These are phyloP conservation scores for Conchocele bisecta DNA, from an alignment of 2,888 invertebrate genomes.

Conservation along the genomic window DNA sequence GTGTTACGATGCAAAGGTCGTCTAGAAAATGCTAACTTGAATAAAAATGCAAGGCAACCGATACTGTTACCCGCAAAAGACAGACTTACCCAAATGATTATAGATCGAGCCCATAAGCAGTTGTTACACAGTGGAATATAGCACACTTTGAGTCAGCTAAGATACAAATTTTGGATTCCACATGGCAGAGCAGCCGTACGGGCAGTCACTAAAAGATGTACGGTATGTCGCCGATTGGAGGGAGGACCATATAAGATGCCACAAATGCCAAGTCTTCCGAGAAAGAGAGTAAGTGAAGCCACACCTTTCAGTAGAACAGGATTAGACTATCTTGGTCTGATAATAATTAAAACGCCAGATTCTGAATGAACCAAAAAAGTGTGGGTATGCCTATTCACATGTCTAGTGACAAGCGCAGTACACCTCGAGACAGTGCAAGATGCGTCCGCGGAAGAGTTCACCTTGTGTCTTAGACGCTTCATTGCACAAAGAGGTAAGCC, in stretches of 20 bases:
- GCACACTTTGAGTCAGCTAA: conserved; percentile 25
- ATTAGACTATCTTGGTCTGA: conserved; percentile 12
- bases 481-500: not conserved
- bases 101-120: conserved; percentile 35
- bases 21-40: conserved; percentile 37
- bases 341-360: too few species aligned
- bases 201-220: conserved; percentile 11
- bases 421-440: too few species aligned
- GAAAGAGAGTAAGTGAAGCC: conserved; percentile 4
- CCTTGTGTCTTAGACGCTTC: not conserved
- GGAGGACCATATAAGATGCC: conserved; percentile 38
- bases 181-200: conserved; percentile 23
- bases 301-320: not conserved
- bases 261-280: conserved; percentile 25
- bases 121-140: conserved; percentile 33
- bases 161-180: conserved; percentile 26
- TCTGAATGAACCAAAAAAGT: too few species aligned
- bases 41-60: conserved; percentile 33
- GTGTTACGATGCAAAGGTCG: conserved; percentile 38
- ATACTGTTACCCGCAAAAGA: conserved; percentile 39
- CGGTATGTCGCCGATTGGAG: conserved; percentile 28
- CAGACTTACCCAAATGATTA: conserved; percentile 19
- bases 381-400: too few species aligned
- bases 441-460: conserved; percentile 5
- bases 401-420: too few species aligned